phyloP scores from a whole-genome alignment of 2,797 vertebrate species.

The Serranus cabrilla region DNA sequence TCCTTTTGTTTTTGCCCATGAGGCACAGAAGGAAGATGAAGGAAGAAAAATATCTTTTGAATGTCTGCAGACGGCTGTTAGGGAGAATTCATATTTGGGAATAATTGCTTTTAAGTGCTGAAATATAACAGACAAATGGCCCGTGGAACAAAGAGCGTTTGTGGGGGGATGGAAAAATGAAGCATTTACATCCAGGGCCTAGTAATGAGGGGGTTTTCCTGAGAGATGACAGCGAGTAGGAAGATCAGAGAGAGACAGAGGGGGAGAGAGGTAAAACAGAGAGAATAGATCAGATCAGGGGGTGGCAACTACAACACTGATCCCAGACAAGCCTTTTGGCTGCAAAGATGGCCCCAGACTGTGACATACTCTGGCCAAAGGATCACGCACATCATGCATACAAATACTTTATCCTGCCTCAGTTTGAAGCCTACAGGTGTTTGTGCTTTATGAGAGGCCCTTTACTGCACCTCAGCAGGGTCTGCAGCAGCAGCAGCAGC shows the following conservation, averaged over 20 bases:
- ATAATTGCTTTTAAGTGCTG: slow-evolving; percentile 83
- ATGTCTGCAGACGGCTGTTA: slow-evolving; percentile 73
- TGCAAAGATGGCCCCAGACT: slow-evolving; percentile 48
- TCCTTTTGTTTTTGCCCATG: slow-evolving; percentile 70
- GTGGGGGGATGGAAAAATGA: slow-evolving; percentile 75
- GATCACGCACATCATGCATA: slow-evolving; percentile 19
- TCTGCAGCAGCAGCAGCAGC: slow-evolving; percentile 45
- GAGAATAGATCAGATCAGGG: slow-evolving; percentile 66
- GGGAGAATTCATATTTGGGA: slow-evolving; percentile 79
- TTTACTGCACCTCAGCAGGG: slow-evolving; percentile 48
- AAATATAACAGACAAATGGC: slow-evolving; percentile 81
- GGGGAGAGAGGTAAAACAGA: slow-evolving; percentile 57
- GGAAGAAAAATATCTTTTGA: slow-evolving; percentile 63
- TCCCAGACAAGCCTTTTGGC: slow-evolving; percentile 65
- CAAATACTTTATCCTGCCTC: slow-evolving; percentile 9
- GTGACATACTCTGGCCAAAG: slow-evolving; percentile 35
- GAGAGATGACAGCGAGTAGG: slow-evolving; percentile 81
- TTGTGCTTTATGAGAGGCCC: slow-evolving; percentile 64
- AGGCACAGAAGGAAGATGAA: slow-evolving; percentile 75
- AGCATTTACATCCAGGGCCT: slow-evolving; percentile 74
- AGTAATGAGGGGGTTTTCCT: slow-evolving; percentile 87
- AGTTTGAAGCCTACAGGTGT: slow-evolving; percentile 68
- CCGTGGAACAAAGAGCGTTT: slow-evolving; percentile 82
- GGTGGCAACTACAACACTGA: slow-evolving; percentile 67
- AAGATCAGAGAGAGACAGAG: slow-evolving; percentile 71